Evolutionary conservation across 2,888 invertebrate genomes (phyloP), one percentile per base, ranked within the genome.

Genomic region (Anorthoa munda): DNA sequence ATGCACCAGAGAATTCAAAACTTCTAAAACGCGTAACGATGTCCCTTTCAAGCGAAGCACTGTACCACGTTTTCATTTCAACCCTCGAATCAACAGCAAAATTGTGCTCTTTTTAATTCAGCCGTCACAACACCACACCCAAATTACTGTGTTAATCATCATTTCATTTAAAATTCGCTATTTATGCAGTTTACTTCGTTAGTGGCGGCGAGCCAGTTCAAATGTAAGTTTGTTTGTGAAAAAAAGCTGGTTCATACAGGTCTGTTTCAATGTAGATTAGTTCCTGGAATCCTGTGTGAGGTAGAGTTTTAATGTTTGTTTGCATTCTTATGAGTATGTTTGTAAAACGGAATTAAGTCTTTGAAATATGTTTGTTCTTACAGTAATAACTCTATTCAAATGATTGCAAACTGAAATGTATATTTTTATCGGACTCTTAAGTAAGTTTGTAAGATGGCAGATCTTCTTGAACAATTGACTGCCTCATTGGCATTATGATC

Each of bases 161-260:
- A 83, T 84, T 86, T 81, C 73, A 83, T 83, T 78, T 78, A 81
- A 81, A 86, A 83, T 78, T 66, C 78, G 68, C 70, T 84, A 77
- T 82, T 85, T 77, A 68, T 72, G 56, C 64, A 66, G 68, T 68
- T 70, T 51, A 81, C 72, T 81, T 86, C 64, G 78, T 81, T 86
- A 81, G 74, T 69, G 65, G 31, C 63, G n/a, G 64, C 48, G 67
- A 72, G 65, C 72, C 64, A 66, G 75, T 75, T 71, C 63, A 85
- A 79, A 73, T 56, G 66, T 70, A 69, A 70, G 56, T 72, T 66
- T 55, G 56, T 71, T 75, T 68, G 58, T 31, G 56, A 66, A 76
- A 78, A 78, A 81, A 63, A 50, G 50, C 31, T 23, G 17, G 58
- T 31, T 31, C 50, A 23, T 46, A 17, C 2, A 4, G 15, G 26